Base-by-base conservation (phyloP, 2,888 invertebrate species). In the Xanthorhoe designata region DNA sequence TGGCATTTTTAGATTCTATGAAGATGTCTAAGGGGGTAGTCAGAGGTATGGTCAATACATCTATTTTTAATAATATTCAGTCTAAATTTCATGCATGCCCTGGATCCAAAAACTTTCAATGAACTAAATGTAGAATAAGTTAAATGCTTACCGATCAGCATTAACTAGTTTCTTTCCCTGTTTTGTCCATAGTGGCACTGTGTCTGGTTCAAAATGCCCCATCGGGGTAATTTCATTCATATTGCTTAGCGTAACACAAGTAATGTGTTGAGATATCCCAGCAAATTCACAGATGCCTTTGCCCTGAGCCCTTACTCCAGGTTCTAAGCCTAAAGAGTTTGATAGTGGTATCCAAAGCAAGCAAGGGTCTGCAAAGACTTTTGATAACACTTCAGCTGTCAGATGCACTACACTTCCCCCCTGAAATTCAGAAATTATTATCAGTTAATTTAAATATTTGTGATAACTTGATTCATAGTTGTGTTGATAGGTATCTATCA, bases 401-500 rank as follows among this genome's bases (percentile, higher is more conserved):
- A 98, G 87, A 86, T 98, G 96, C 0, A 98, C 97, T 55, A 98
- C 95, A 86, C 96, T 96, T 53, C 97, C 98, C 75, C 96, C 95
- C 96, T 97, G 85, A 62, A 94, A 86, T 52, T 47, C 1, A 32
- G 18, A 24, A 56, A 53, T 32, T 2, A 32, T 13, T 42, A 42
- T 9, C 24, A 24, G 24, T 3, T 24, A 3, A 24, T 24, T 24
- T 24, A 3, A 24, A 4, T 24, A 3, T 24, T 24, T 24, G n/a
- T n/a, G n/a, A n/a, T n/a, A n/a, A n/a, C n/a, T n/a, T n/a, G n/a
- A n/a, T n/a, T n/a, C n/a, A n/a, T n/a, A n/a, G n/a, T n/a, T n/a
- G n/a, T n/a, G n/a, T n/a, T n/a, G n/a, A n/a, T n/a, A n/a, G n/a
- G n/a, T n/a, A n/a, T n/a, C n/a, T n/a, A n/a, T n/a, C n/a, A n/a